A percentile compares a stretch with the other conserved stretches of the same genome.
phyloP scores from a whole-genome alignment of 37 sponge, comb jelly and placozoan genomes.

The Hexactinellida sp. region DNA sequence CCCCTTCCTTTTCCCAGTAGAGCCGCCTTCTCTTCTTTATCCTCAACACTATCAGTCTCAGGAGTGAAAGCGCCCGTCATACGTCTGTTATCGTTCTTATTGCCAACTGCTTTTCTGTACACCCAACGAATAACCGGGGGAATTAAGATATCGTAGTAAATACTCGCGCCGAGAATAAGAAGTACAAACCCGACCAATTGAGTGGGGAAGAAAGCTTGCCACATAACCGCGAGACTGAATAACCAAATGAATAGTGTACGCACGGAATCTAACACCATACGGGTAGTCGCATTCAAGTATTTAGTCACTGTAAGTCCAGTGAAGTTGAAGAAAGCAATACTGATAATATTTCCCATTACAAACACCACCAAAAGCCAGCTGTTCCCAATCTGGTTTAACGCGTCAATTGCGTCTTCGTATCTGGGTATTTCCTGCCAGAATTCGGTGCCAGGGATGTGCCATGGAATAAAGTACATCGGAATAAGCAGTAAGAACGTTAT shows the following conservation, averaged over 20 bases:
- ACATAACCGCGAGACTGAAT: conserved; percentile 55
- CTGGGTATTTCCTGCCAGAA: conserved; percentile 55
- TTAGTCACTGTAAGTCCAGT: conserved; percentile 83
- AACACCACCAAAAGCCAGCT: conserved; percentile 34
- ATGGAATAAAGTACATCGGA: conserved; percentile 90
- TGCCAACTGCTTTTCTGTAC: neutral
- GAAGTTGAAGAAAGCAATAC: conserved; percentile 94
- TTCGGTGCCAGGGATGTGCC: conserved; percentile 52
- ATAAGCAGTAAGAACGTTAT: conserved; percentile 49
- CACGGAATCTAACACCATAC: conserved; percentile 83
- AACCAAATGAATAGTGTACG: conserved; percentile 87
- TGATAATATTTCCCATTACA: conserved; percentile 57
- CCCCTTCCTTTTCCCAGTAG: neutral
- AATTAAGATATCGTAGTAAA: conserved; percentile 79
- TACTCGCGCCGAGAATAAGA: conserved; percentile 66
- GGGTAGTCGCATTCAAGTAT: conserved; percentile 72
- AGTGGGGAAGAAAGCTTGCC: conserved; percentile 67
- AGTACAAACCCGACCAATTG: conserved; percentile 72
- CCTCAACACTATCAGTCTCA: neutral
- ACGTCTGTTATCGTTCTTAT: neutral
- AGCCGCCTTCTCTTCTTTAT: neutral
- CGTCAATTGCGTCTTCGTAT: conserved; percentile 86
- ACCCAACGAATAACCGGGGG: conserved; percentile 21
- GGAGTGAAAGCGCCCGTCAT: neutral
- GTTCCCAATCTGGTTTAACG: conserved; percentile 45